These are phyloP conservation scores for Callithrix jacchus DNA, from an alignment of 2,113 vertebrate species.

Conservation along the genomic window DNA sequence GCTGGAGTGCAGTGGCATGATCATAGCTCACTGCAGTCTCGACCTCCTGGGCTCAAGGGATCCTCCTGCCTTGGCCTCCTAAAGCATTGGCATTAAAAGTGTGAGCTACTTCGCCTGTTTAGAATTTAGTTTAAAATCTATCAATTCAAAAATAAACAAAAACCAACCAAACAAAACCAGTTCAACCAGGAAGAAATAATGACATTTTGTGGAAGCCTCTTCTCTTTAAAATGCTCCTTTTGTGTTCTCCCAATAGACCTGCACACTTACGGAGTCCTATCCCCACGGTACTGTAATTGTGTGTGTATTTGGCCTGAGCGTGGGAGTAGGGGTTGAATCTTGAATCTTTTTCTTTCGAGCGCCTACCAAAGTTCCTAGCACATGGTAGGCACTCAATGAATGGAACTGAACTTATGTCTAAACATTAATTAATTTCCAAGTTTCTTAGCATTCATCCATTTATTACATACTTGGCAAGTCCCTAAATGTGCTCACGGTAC, in stretches of 20 bases:
- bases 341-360: neutral
- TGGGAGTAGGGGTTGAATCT: neutral
- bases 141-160: neutral
- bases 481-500: neutral
- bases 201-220: neutral
- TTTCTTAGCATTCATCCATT: slow-evolving; percentile 15
- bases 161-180: neutral
- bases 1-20: too few species aligned
- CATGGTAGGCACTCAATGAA: neutral
- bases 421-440: neutral
- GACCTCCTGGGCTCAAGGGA: too few species aligned
- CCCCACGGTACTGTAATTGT: neutral
- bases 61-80: too few species aligned
- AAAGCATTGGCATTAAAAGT: too few species aligned
- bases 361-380: neutral
- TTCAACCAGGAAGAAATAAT: neutral
- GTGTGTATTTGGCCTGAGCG: neutral
- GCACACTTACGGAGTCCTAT: neutral
- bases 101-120: too few species aligned
- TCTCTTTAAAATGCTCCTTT: neutral
- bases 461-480: neutral
- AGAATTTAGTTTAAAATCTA: neutral
- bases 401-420: neutral
- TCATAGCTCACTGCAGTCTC: too few species aligned
- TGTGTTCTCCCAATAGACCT: neutral